Evolutionary conservation across 2,888 invertebrate genomes (phyloP).

Genomic region (Hydrotaea diabolus): DNA sequence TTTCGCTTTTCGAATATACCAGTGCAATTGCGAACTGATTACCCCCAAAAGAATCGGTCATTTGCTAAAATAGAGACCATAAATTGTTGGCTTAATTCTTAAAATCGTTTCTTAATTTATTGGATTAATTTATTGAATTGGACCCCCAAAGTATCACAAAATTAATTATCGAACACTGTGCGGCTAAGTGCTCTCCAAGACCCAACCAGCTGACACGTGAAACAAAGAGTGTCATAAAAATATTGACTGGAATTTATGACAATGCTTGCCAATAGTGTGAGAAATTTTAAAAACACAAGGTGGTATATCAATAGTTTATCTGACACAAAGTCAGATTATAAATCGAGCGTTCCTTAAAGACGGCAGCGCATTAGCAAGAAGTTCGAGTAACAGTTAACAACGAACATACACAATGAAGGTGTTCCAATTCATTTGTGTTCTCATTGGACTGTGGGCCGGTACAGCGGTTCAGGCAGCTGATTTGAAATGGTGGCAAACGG

Average conservation of each 20-base stretch:
- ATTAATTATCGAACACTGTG: background rate
- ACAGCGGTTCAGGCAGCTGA: slow-evolving; percentile 63
- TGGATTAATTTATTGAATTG: too few species aligned
- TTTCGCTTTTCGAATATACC: background rate
- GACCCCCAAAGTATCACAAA: background rate
- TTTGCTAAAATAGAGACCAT: background rate
- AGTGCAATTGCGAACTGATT: too few species aligned
- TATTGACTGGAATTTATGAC: slow-evolving; percentile 15
- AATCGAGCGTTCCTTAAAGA: background rate
- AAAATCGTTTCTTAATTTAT: background rate
- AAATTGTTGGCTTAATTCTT: background rate
- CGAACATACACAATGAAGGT: background rate
- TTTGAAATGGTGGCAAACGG: slow-evolving; percentile 89
- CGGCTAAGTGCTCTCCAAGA: background rate
- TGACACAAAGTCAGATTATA: background rate
- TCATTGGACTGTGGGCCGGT: slow-evolving; percentile 63
- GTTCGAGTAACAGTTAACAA: background rate
- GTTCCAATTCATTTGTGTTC: background rate
- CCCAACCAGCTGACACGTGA: background rate
- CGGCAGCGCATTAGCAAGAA: background rate
- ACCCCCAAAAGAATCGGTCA: background rate
- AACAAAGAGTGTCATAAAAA: background rate
- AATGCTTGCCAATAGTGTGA: background rate
- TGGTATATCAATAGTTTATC: slow-evolving; percentile 10
- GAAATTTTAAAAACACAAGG: background rate